A percentile compares a stretch with the other conserved stretches of the same genome.
phyloP scores from a whole-genome alignment of 2,888 invertebrate genomes.

The Sarcophaga variegata region DNA sequence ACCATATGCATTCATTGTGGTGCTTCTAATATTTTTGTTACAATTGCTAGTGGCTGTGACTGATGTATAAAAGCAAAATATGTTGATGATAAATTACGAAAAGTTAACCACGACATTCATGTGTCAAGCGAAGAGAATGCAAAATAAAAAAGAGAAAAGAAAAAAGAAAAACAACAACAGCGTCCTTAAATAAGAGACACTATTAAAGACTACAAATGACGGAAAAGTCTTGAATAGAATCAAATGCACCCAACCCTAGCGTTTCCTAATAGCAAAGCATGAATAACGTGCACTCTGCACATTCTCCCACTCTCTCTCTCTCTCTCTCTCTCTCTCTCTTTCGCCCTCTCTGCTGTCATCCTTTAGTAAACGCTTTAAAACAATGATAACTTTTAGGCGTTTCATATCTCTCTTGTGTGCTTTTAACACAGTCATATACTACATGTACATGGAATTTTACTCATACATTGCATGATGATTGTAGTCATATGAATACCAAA shows the following conservation, averaged over 20 bases:
- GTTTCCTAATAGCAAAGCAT: too few species aligned
- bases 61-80: constrained; percentile 59
- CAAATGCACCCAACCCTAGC: not conserved
- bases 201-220: constrained; percentile 52
- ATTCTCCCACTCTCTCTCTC: not conserved
- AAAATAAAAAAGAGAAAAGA: constrained; percentile 32
- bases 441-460: not conserved
- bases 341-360: not conserved
- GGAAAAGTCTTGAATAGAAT: not conserved
- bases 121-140: constrained; percentile 51
- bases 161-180: not conserved
- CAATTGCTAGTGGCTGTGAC: constrained; percentile 23
- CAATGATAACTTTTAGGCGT: constrained; percentile 44
- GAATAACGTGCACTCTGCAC: too few species aligned
- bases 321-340: not conserved
- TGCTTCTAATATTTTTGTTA: constrained; percentile 14
- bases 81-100: constrained; percentile 68
- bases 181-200: constrained; percentile 46
- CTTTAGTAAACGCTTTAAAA: constrained; percentile 29
- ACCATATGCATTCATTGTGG: not conserved
- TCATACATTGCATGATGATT: constrained; percentile 7
- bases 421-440: constrained; percentile 41
- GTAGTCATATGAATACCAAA: constrained; percentile 57
- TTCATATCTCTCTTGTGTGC: constrained; percentile 30
- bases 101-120: constrained; percentile 69